A percentile compares a stretch with the other conserved stretches of the same genome.
Evolutionary conservation across 2,797 vertebrate genomes (phyloP).

Genomic region (Sciaenops ocellatus): DNA sequence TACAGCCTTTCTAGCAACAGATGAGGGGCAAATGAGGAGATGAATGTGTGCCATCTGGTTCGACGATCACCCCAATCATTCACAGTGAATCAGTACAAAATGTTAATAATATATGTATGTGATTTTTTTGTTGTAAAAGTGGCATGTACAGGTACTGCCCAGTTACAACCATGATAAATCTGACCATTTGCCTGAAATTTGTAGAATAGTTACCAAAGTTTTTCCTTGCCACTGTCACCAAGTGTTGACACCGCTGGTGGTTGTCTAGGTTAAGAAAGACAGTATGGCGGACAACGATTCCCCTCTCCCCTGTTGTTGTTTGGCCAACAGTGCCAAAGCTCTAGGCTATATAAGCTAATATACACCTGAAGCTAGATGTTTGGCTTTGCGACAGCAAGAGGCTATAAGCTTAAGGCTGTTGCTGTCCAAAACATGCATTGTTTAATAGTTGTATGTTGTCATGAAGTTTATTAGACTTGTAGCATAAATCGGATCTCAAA

Average conservation of each 20-base stretch:
- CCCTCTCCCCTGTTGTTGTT: neutral
- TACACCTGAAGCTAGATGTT: neutral
- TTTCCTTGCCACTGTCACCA: no score
- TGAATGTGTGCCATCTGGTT: constrained; percentile 29
- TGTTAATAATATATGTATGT: neutral
- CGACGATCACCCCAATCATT: constrained; percentile 15
- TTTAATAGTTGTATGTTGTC: neutral
- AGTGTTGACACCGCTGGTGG: neutral
- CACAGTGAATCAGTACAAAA: constrained; percentile 16
- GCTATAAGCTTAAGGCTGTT: neutral
- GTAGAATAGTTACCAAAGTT: no score
- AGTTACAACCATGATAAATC: neutral
- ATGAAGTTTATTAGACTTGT: neutral
- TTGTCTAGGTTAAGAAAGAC: no score
- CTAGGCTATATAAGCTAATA: neutral
- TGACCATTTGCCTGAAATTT: no score
- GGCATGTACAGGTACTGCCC: neutral
- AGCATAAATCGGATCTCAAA: neutral
- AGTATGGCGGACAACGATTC: neutral
- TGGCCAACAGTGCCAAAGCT: neutral
- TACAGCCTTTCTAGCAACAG: constrained; percentile 23
- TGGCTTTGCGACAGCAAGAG: neutral
- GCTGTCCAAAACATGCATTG: neutral
- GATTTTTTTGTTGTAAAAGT: neutral
- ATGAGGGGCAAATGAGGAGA: constrained; percentile 24